Conservation (phyloP, 2,888 invertebrate species). For the Pyrochroa serraticornis region DNA sequence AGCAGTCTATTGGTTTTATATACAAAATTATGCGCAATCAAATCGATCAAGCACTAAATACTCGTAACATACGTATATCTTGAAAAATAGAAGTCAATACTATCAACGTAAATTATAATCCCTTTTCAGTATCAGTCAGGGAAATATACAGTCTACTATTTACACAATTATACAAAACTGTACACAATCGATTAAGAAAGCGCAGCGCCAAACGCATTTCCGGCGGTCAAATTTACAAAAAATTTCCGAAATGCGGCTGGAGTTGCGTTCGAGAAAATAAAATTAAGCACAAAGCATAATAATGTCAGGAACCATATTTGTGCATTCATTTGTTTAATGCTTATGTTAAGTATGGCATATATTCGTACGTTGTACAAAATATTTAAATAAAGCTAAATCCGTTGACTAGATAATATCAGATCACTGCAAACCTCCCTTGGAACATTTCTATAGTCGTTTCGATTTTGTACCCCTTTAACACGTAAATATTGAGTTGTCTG, state of each 20-base stretch:
- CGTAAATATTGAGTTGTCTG: slow-evolving; percentile 9
- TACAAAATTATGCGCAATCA: slow-evolving; percentile 5
- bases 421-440: slow-evolving; percentile 55
- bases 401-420: slow-evolving; percentile 39
- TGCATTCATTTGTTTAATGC: slow-evolving; percentile 33
- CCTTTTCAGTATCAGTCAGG: slow-evolving; percentile 40
- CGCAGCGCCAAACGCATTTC: background rate
- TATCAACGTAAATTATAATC: slow-evolving; percentile 18
- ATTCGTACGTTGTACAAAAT: slow-evolving; percentile 32
- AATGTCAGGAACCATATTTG: slow-evolving; percentile 43
- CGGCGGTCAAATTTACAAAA: slow-evolving; percentile 1
- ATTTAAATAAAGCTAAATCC: slow-evolving; percentile 46
- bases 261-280: background rate
- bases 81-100: slow-evolving; percentile 18
- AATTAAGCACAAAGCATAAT: slow-evolving; percentile 30
- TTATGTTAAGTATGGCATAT: slow-evolving; percentile 30
- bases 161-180: slow-evolving; percentile 48
- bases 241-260: background rate
- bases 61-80: slow-evolving; percentile 10
- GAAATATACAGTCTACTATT: slow-evolving; percentile 46
- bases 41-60: background rate
- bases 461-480: slow-evolving; percentile 21
- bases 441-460: slow-evolving; percentile 34
- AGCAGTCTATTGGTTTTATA: slow-evolving; percentile 24
- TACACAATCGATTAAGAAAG: slow-evolving; percentile 36